These are phyloP conservation scores for Sitta europaea DNA, from an alignment of 2,113 vertebrate genomes.

Conservation along the genomic window DNA sequence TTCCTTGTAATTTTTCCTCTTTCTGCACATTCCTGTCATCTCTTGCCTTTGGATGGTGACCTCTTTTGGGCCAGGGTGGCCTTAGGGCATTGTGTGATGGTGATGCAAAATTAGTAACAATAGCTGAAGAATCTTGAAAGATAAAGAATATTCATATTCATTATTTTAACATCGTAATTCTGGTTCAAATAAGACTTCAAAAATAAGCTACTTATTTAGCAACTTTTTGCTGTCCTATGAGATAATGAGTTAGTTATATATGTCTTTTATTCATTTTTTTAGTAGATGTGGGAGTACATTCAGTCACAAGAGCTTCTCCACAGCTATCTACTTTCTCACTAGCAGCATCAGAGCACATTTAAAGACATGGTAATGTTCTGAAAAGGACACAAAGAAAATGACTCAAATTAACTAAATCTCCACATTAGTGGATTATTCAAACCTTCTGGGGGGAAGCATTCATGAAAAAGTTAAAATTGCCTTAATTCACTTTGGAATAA, in stretches of 20 bases:
- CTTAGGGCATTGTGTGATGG: not conserved
- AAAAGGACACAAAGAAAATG: not conserved
- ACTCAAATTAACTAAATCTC: not conserved
- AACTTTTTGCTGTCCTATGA: not conserved
- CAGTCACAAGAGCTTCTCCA: not conserved
- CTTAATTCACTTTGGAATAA: not conserved
- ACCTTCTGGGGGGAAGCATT: not conserved
- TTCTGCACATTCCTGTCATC: not conserved
- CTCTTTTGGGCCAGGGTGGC: not conserved
- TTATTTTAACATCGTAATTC: not conserved
- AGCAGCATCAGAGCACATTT: not conserved
- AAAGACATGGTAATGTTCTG: not conserved
- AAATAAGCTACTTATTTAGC: not conserved
- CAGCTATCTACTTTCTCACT: not conserved
- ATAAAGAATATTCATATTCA: not conserved
- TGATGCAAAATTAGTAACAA: not conserved
- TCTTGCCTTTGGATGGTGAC: not conserved
- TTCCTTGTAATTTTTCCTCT: not conserved
- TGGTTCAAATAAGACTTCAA: not conserved
- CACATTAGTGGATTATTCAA: not conserved
- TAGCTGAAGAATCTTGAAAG: not conserved
- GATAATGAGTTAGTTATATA: not conserved
- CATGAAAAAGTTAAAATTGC: not conserved
- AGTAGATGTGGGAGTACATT: not conserved
- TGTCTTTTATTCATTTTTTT: not conserved